Percentiles rank a stretch among this genome's conserved stretches.
Evolutionary conservation across 2,888 invertebrate species (phyloP).

Genomic region (Drosophila paramelanica): DNA sequence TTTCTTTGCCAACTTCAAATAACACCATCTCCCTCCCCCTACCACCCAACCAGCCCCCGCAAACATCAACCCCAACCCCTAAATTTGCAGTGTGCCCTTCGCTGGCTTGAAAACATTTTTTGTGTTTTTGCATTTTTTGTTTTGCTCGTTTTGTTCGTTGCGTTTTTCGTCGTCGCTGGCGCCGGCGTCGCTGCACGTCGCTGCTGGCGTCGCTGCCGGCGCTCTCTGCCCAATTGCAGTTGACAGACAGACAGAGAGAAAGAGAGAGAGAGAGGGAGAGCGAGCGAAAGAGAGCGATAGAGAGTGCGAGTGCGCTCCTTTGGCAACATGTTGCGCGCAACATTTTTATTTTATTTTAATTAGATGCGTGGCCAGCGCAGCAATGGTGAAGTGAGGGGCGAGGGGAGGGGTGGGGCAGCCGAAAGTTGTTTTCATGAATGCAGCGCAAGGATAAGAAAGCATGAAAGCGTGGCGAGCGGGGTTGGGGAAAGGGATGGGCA

Average conservation of each 20-base stretch:
- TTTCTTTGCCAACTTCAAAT: too few species aligned
- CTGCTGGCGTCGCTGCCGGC: slow-evolving; percentile 9
- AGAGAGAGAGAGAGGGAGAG: slow-evolving; percentile 8
- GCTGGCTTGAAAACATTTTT: slow-evolving; percentile 26
- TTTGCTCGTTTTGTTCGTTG: slow-evolving; percentile 81
- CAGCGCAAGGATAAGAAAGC: slow-evolving; percentile 10
- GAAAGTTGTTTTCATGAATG: slow-evolving; percentile 30
- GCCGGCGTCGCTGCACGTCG: slow-evolving; percentile 10
- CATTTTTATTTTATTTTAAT: slow-evolving; percentile 47
- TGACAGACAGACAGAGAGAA: slow-evolving; percentile 17
- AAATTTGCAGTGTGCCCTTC: not conserved
- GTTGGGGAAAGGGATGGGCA: not conserved
- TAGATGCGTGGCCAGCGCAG: slow-evolving; percentile 38
- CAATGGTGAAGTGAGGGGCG: not conserved
- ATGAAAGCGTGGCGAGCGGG: not conserved
- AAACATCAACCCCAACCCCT: too few species aligned
- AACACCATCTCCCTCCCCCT: too few species aligned
- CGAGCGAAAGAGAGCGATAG: not conserved
- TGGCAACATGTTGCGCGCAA: slow-evolving; percentile 72
- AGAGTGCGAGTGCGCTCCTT: slow-evolving; percentile 61
- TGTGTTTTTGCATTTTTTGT: slow-evolving; percentile 71
- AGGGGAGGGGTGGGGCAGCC: not conserved
- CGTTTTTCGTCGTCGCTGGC: slow-evolving; percentile 52
- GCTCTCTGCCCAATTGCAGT: slow-evolving; percentile 25
- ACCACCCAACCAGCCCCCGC: too few species aligned